Evolutionary conservation across 2,113 vertebrate genomes (phyloP).

Genomic region (Nesogale talazaci): DNA sequence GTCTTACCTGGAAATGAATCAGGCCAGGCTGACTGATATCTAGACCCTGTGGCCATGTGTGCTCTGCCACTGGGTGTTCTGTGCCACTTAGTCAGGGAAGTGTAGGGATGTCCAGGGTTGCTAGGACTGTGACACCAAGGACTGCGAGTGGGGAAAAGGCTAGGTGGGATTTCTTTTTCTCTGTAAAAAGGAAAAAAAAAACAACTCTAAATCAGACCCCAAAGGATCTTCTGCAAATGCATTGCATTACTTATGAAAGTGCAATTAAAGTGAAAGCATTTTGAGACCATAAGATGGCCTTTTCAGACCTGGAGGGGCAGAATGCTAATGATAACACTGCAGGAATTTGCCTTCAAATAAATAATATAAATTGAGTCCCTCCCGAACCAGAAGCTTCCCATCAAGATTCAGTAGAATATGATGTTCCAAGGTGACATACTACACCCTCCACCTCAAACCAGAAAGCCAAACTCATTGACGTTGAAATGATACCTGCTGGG

Average conservation of each 20-base stretch:
- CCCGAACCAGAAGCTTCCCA: neutral
- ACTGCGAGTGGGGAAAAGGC: constrained; percentile 45
- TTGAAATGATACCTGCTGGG: neutral
- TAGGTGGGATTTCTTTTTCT: constrained; percentile 66
- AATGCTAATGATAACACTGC: neutral
- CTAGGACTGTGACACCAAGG: constrained; percentile 80
- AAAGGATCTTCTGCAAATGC: neutral
- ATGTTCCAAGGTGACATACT: neutral
- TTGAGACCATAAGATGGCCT: neutral
- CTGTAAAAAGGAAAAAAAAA: constrained; percentile 74
- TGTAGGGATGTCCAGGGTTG: constrained; percentile 75
- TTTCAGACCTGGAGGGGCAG: neutral
- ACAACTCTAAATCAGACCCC: neutral
- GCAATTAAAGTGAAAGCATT: neutral
- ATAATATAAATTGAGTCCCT: neutral
- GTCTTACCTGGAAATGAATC: constrained; percentile 68
- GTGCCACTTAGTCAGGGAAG: neutral
- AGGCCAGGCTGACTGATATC: neutral
- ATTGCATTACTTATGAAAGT: neutral
- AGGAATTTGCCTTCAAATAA: neutral
- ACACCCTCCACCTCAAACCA: neutral
- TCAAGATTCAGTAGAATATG: neutral
- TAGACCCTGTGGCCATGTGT: neutral
- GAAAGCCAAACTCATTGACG: neutral
- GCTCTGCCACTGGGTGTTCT: neutral